Evolutionary conservation across 2,113 vertebrate species (phyloP).

Genomic region (Takifugu flavidus): DNA sequence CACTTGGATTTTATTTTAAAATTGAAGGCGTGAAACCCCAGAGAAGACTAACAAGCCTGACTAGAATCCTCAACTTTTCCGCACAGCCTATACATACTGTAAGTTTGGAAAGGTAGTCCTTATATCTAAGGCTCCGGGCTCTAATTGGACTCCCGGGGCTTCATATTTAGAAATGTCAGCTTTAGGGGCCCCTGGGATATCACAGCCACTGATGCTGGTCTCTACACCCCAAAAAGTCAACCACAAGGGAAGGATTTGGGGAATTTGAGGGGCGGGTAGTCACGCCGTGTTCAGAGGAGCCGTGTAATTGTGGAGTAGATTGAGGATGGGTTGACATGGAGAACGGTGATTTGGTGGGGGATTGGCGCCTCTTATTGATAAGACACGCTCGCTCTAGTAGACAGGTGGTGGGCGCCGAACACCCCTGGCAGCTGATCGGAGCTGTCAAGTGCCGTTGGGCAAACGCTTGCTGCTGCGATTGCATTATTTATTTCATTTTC

Average conservation of each 20-base stretch:
- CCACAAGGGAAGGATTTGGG: no score
- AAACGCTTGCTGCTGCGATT: constrained; percentile 40
- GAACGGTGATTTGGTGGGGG: background rate
- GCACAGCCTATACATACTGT: background rate
- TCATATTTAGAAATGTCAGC: background rate
- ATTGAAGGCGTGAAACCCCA: no score
- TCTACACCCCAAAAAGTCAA: no score
- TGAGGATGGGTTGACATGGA: constrained; percentile 10
- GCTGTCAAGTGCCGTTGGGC: constrained; percentile 58
- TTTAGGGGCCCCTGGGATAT: no score
- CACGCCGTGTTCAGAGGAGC: background rate
- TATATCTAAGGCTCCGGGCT: background rate
- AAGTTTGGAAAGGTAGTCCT: background rate
- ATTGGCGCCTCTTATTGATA: constrained; percentile 12
- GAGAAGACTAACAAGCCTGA: no score
- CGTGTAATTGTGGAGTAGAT: background rate
- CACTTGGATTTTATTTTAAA: no score
- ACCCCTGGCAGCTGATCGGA: constrained; percentile 48
- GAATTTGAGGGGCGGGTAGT: no score
- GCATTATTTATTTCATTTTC: constrained; percentile 55
- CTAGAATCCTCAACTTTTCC: no score
- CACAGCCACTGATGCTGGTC: no score
- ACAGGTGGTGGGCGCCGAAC: constrained; percentile 35
- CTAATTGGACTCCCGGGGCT: background rate
- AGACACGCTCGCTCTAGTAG: constrained; percentile 31